Evolutionary conservation across 2,113 vertebrate species (phyloP), one percentile per base, ranked within the genome.

Genomic region (Alligator sinensis): DNA sequence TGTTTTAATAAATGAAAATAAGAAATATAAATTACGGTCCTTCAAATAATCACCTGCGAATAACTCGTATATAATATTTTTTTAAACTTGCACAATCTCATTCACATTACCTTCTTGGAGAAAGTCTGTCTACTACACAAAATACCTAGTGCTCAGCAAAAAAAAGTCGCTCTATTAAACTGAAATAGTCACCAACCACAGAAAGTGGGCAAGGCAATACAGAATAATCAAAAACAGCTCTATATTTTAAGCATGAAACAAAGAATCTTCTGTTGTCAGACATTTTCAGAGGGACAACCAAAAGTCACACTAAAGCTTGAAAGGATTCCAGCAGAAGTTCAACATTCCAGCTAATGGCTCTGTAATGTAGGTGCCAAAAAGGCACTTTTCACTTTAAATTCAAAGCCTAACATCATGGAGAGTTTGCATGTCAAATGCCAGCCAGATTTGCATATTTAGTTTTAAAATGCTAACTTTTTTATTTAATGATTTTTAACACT

Each of bases 231-330:
- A 98, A 98, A 99, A 66, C 98, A 98, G 98, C 96, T 87, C 95
- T 96, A 95, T 97, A 96, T 93, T 97, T 98, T 97, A 97, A 79
- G 75, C 92, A 96, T 97, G 96, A 98, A 98, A 99, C 98, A 99
- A 98, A 98, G 98, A 97, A 95, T 93, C 97, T 79, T 98, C 97
- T 99, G 97, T 99, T 98, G 94, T 85, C 96, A 97, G 97, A 89
- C 94, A 96, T 97, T 96, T 98, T 97, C 97, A 98, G 95, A 97
- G 86, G 90, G 97, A 97, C 91, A 95, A 96, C 92, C 87, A 90
- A 96, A 97, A 97, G 88, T 95, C 91, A 95, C 89, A 93, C 78
- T 87, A 77, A 82, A 97, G 94, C 87, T 96, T 97, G 87, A 89
- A 97, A 97, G 66, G 86, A 96, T 93, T 97, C 94, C 92, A 96